Evolutionary conservation across 2,797 vertebrate species (phyloP).

Genomic region (Halcyon chelicuti): DNA sequence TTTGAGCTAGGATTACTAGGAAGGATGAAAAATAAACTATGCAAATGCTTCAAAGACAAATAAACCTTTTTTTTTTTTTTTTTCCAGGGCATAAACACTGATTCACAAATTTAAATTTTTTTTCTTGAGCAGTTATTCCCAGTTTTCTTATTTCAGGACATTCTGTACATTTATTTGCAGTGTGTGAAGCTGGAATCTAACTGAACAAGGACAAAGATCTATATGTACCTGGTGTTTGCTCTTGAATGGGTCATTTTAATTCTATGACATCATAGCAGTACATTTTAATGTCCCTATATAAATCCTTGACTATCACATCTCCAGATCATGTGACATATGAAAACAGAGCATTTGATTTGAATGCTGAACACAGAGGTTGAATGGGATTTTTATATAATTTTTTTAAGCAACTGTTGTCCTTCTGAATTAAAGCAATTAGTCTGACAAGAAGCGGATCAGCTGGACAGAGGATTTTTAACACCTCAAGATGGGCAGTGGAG

Average conservation of each 20-base stretch:
- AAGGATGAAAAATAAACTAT: not conserved
- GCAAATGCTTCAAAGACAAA: not conserved
- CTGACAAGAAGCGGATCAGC: not conserved
- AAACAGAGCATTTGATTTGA: conserved; percentile 36
- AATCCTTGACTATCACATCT: not conserved
- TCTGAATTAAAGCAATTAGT: not conserved
- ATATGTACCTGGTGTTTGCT: not conserved
- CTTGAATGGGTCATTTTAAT: not conserved
- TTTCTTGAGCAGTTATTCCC: not conserved
- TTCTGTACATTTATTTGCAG: not conserved
- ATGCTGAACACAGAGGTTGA: not conserved
- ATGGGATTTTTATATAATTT: not conserved
- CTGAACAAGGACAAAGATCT: not conserved
- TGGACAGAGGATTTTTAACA: not conserved
- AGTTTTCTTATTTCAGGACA: not conserved
- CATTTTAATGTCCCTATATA: not conserved
- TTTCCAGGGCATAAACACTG: not conserved
- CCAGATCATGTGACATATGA: conserved; percentile 23
- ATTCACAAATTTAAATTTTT: not conserved
- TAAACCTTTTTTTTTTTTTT: not conserved
- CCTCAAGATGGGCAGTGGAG: conserved; percentile 72
- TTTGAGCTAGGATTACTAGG: not conserved
- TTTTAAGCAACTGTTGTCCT: not conserved
- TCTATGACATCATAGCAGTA: not conserved
- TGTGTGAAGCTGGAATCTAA: not conserved